Evolutionary conservation across 1,140 invertebrate species (phyloP).

Genomic region (Planococcus citri): DNA sequence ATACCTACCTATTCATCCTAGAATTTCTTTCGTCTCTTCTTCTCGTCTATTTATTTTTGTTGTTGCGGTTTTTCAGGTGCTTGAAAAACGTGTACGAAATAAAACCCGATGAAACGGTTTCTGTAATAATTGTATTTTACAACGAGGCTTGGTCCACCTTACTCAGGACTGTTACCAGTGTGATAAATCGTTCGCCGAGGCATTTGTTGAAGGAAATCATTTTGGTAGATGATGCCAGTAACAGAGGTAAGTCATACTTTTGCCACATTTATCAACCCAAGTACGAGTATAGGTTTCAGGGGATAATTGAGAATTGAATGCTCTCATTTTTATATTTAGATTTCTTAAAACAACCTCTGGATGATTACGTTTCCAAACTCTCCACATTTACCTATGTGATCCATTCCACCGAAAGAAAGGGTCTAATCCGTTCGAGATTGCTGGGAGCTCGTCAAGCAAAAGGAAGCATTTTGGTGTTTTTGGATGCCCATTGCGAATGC

Average conservation of each 20-base stretch:
- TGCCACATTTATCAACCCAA: too few relatives aligned
- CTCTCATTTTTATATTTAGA: too few relatives aligned
- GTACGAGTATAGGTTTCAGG: too few relatives aligned
- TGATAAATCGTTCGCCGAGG: conserved; percentile 67
- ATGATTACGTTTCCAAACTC: conserved; percentile 59
- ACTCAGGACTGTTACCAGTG: conserved; percentile 70
- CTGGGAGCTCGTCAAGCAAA: conserved; percentile 64
- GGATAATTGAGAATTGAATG: too few relatives aligned
- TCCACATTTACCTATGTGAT: conserved; percentile 52
- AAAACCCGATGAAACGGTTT: conserved; percentile 49
- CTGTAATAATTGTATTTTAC: conserved; percentile 81
- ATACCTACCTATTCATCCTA: too few relatives aligned
- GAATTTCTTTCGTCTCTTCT: too few relatives aligned
- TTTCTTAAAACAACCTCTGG: conserved; percentile 62
- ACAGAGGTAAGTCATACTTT: conserved; percentile 52
- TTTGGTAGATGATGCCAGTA: conserved; percentile 85
- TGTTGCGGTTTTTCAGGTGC: conserved; percentile 40
- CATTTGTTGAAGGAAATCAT: conserved; percentile 73
- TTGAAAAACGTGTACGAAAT: conserved; percentile 40
- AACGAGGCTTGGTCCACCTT: conserved; percentile 89
- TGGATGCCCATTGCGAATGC: conserved; percentile 90
- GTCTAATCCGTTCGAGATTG: conserved; percentile 73
- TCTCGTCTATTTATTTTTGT: conserved; percentile 12
- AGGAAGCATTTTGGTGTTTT: conserved; percentile 72
- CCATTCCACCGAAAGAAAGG: conserved; percentile 55